Evolutionary conservation across 2,797 vertebrate species (phyloP), one percentile per base, ranked within the genome.

Genomic region (Peromyscus eremicus): DNA sequence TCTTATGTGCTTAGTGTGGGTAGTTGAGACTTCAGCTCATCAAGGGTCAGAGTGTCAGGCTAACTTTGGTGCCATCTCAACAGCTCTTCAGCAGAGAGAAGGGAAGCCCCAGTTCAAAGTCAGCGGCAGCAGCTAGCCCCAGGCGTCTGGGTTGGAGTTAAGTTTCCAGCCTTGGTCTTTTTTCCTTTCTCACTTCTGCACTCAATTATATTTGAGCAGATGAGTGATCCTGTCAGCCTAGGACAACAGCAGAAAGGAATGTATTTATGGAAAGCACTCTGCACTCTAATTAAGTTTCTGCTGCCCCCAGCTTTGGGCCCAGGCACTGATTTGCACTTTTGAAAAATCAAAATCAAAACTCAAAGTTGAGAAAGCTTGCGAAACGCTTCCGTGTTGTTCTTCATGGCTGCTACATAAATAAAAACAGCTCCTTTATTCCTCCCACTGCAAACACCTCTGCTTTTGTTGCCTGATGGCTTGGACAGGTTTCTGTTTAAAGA

Each of bases 271-370:
- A 64, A 82, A 97, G 76, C 60, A 89, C n/a, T 43, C 82, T 40
- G 64, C 2, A 64, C 85, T 89, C 94, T 97, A 97, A 97, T 96
- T 97, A 93, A 97, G 93, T 96, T 84, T 96, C 92, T 93, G 29
- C 43, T 29, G 80, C 89, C 90, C 95, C 94, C 96, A 90, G 95
- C 57, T 96, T 97, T 97, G 93, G 97, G 85, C 62, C 96, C 94
- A 68, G 83, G 46, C 94, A 91, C 90, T 96, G 84, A 97, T 93
- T 95, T 97, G 82, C 66, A 91, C 49, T 32, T 76, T 32, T 29
- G 75, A 92, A 97, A 97, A 66, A 94, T 92, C 64, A 95, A 92
- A 97, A 94, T 60, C 88, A 88, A 95, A 94, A 84, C 76, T 81
- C 71, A 60, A 29, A 90, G 85, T 97, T 34, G 87, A 95, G 94